Conservation (phyloP, 2,113 vertebrate genomes). For the Ochotona princeps region DNA sequence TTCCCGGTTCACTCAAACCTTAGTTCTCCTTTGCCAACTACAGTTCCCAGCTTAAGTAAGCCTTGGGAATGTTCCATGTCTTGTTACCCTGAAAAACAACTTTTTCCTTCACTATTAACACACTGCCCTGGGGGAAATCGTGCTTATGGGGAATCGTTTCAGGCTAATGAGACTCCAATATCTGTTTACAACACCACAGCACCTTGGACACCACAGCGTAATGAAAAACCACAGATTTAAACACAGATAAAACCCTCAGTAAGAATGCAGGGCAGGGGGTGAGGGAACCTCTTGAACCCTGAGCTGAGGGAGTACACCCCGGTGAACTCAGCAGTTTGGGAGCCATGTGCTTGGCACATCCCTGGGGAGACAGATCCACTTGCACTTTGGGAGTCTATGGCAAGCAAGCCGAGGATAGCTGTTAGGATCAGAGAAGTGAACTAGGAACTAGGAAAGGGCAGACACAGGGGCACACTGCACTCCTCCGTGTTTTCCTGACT, state of each 20-base stretch:
- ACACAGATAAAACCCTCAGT: background rate
- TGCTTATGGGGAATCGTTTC: background rate
- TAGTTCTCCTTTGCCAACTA: background rate
- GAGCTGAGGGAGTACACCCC: no score
- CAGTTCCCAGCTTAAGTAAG: slow-evolving; percentile 15
- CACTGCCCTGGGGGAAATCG: background rate
- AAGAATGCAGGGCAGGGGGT: background rate
- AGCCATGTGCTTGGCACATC: no score
- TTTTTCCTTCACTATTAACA: background rate
- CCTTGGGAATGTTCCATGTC: slow-evolving; percentile 5
- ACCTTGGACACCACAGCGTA: background rate
- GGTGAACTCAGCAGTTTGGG: background rate
- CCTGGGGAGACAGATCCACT: no score
- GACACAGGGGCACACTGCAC: background rate
- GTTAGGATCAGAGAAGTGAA: background rate
- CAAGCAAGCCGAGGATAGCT: no score
- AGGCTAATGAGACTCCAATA: background rate
- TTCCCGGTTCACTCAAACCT: background rate
- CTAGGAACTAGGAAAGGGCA: no score
- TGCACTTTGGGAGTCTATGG: no score
- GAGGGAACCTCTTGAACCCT: no score
- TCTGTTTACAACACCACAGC: background rate
- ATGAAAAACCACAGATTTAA: background rate
- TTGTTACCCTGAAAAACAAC: slow-evolving; percentile 22
- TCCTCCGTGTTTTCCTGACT: background rate